Evolutionary conservation across 2,888 invertebrate genomes (phyloP), one percentile per base, ranked within the genome.

Genomic region (Lithophane semibrunnea): DNA sequence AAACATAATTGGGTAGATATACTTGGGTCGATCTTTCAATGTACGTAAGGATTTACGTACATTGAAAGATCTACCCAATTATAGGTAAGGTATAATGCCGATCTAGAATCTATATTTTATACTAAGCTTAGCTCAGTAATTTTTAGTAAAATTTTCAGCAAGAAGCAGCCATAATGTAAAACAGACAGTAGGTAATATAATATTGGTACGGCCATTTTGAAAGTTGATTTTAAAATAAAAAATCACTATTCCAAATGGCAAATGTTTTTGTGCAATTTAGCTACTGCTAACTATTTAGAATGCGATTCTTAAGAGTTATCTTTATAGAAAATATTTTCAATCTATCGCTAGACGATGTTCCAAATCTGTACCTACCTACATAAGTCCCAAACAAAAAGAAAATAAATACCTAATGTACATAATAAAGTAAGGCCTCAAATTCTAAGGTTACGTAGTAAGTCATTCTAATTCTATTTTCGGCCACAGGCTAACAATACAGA

Each of bases 391-490:
- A 42, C n/a, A 49, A 77, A 47, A 3, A 47, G 2, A n/a, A n/a
- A n/a, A n/a, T n/a, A n/a, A n/a, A n/a, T 18, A 49, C 4, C 3
- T 61, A 24, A 68, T 61, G 24, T 21, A 10, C 7, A 16, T 29
- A 8, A 29, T 60, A 16, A 29, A 60, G 29, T 60, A 29, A 29
- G 29, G 9, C 18, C 13, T 5, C 29, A 47, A 56, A 18, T 37
- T 5, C 21, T 44, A 58, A 65, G 37, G 61, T 68, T 7, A 52
- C 60, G 37, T 67, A 54, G 29, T 67, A 54, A 29, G 47, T 80
- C 52, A 61, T 82, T 44, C 16, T 16, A 2, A 29, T 44, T 81
- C 49, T 68, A 84, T 80, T 84, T 84, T 60, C 21, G 42, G 21
- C 24, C 52, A 60, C 67, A 63, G 10, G 49, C 54, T 60, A 18